phyloP scores from a whole-genome alignment of 2,888 invertebrate genomes.

The Lycocerus yunnanus region DNA sequence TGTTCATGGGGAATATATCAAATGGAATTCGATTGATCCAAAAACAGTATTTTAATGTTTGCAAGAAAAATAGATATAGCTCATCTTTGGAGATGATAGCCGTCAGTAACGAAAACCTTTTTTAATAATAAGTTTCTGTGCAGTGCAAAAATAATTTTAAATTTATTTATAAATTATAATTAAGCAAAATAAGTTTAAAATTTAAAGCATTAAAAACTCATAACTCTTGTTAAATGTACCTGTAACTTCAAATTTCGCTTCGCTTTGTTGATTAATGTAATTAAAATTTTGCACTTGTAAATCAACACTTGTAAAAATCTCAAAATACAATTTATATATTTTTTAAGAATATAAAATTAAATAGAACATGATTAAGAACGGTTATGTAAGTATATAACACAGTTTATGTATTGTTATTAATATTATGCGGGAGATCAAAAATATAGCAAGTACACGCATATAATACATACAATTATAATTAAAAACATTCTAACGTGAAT shows the following conservation, averaged over 20 bases:
- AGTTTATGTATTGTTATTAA: too few species aligned
- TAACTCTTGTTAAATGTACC: background rate
- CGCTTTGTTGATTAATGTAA: background rate
- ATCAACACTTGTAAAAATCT: background rate
- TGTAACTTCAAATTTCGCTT: background rate
- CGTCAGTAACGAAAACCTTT: too few species aligned
- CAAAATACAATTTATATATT: background rate
- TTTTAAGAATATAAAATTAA: background rate
- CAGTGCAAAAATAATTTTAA: background rate
- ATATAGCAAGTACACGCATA: background rate
- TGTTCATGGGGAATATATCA: too few species aligned
- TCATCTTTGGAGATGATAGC: too few species aligned
- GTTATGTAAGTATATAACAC: background rate
- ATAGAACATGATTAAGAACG: background rate
- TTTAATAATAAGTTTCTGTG: too few species aligned
- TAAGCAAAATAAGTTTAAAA: background rate
- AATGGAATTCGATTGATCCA: too few species aligned
- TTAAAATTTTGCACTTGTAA: background rate
- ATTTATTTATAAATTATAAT: background rate
- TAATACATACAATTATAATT: background rate
- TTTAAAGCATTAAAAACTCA: background rate
- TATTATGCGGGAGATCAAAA: background rate
- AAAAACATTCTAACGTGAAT: background rate
- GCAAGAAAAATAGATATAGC: too few species aligned
- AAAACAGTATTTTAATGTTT: too few species aligned